Base-by-base conservation (phyloP, 2,797 vertebrate species). In the Salmo trutta region DNA sequence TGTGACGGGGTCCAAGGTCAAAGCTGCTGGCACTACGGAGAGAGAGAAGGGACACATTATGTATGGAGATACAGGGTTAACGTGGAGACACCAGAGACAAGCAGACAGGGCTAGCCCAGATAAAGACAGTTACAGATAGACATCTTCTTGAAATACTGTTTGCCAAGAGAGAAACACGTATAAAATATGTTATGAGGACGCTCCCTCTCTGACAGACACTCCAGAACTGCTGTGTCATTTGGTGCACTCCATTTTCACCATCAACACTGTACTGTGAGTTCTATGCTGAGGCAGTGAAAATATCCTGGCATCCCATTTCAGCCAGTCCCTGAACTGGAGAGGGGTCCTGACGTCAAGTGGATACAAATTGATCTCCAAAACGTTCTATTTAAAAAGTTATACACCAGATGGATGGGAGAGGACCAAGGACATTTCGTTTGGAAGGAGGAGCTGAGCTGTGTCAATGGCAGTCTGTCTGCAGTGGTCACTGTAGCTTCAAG, bases 1-100 rank as follows among this genome's bases (percentile, higher is more conserved):
- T 0, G 98, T 99, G 88, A 96, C 94, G 0, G 96, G 98, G 90
- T 99, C 98, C 54, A 99, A 94, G 0, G 97, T 98, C 92, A 99
- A 90, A 0, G 96, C 95, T 0, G 96, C 98, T 0, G 98, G 98
- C 75, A 99, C 98, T 99, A 19, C 3, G 1, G 2, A 24, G 17
- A 73, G 41, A 47, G 41, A 47, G 41, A 47, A 24, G 8, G 4
- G 33, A 12, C 21, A 31, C 79, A 52, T 10, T 79, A 27, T 85
- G 31, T 14, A 62, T 4, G 72, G 51, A 64, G 10, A 75, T 41
- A 52, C 10, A 47, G 41, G 41, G 41, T 47, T 47, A 47, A 14
- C 1, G 10, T 47, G 41, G 41, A 47, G 41, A 3, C 41, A 14
- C 2, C 41, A 47, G 41, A 47, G 41, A 47, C 41, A 47, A 47